These are phyloP conservation scores for Percina caprodes DNA, from an alignment of 2,113 vertebrate genomes.

Conservation along the genomic window DNA sequence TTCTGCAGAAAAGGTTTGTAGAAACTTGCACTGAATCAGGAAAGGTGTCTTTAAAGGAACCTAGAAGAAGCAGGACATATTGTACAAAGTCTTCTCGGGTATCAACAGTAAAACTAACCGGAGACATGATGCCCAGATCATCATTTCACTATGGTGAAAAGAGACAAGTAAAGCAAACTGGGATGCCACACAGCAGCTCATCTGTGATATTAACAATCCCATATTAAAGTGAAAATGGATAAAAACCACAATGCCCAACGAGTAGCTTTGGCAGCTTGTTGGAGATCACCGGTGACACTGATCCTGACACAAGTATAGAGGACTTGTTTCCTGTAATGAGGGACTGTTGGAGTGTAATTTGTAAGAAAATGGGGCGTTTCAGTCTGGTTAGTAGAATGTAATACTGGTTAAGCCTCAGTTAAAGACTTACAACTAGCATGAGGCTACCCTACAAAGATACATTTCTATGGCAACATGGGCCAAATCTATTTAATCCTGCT, in stretches of 20 bases:
- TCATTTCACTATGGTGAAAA: no score
- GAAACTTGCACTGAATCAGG: background rate
- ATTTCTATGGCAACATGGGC: background rate
- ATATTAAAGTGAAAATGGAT: background rate
- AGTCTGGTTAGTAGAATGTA: background rate
- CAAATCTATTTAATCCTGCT: background rate
- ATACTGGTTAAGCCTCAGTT: background rate
- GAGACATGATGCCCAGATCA: background rate
- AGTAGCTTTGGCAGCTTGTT: background rate
- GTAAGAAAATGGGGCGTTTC: background rate
- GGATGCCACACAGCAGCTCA: background rate
- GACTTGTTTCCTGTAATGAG: no score
- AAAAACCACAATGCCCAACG: no score
- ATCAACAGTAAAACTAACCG: background rate
- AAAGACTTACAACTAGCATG: background rate
- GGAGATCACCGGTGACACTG: background rate
- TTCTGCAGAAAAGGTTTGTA: background rate
- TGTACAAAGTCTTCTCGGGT: background rate
- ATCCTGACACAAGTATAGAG: background rate
- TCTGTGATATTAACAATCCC: background rate
- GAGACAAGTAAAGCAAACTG: background rate
- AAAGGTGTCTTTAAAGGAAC: background rate
- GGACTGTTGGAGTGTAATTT: background rate
- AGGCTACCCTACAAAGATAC: background rate
- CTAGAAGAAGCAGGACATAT: background rate